Conservation (phyloP, 37 sponge, comb jelly and placozoan species). For the Spongia lamella region DNA sequence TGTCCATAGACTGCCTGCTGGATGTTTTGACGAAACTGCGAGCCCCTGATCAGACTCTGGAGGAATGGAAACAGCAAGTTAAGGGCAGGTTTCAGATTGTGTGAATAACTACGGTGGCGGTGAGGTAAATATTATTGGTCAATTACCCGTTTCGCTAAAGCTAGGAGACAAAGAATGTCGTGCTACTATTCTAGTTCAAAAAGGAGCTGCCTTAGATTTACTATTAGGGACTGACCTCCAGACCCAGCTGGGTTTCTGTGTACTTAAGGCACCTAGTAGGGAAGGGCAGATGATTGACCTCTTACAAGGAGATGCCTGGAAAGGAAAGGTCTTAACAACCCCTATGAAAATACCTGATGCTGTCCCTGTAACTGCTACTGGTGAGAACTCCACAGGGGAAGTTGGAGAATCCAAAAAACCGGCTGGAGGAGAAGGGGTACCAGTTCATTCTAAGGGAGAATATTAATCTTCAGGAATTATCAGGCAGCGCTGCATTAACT, state of each 20-base stretch:
- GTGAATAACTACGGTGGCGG: slow-evolving; percentile 50
- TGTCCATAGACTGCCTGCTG: slow-evolving; percentile 24
- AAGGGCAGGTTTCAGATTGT: slow-evolving; percentile 3
- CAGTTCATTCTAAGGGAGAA: too few relatives aligned
- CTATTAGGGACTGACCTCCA: slow-evolving; percentile 56
- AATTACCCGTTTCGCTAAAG: slow-evolving; percentile 1
- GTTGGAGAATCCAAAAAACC: too few relatives aligned
- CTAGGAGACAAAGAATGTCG: neutral
- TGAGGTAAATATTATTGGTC: slow-evolving; percentile 15
- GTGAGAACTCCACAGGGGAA: too few relatives aligned
- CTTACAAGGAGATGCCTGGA: too few relatives aligned
- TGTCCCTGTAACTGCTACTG: too few relatives aligned
- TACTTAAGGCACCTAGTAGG: neutral
- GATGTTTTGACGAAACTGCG: neutral
- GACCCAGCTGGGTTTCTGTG: slow-evolving; percentile 25
- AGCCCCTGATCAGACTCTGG: neutral
- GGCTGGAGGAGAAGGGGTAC: too few relatives aligned
- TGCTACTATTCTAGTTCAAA: slow-evolving; percentile 34
- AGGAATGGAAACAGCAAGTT: slow-evolving; percentile 4
- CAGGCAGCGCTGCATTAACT: too few relatives aligned
- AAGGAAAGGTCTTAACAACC: too few relatives aligned
- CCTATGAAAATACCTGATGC: too few relatives aligned
- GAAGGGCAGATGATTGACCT: too few relatives aligned
- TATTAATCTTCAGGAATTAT: too few relatives aligned
- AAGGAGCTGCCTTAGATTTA: slow-evolving; percentile 27